These are phyloP conservation scores for Meganola albula DNA, from an alignment of 2,888 invertebrate genomes.

Conservation along the genomic window DNA sequence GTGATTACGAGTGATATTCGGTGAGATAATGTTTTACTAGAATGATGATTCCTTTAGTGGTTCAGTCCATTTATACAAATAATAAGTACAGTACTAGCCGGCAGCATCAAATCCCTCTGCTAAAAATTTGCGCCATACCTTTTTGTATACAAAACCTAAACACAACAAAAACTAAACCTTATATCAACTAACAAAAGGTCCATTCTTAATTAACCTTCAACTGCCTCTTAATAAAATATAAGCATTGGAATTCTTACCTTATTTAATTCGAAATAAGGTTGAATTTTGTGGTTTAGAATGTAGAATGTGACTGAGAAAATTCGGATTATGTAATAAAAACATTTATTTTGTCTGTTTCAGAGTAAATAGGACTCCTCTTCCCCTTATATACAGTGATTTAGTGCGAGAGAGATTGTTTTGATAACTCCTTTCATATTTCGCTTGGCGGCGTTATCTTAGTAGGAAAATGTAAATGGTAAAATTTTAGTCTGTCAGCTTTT, in stretches of 20 bases:
- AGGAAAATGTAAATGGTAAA: slow-evolving; percentile 62
- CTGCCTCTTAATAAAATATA: slow-evolving; percentile 19
- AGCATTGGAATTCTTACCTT: slow-evolving; percentile 35
- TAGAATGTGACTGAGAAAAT: slow-evolving; percentile 67
- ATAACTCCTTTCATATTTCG: slow-evolving; percentile 75
- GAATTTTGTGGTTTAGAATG: slow-evolving; percentile 23
- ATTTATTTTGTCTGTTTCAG: slow-evolving; percentile 75
- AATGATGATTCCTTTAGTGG: too few species aligned
- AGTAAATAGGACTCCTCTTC: slow-evolving; percentile 72
- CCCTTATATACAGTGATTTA: slow-evolving; percentile 75
- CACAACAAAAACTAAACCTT: slow-evolving; percentile 37
- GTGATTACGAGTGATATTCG: too few species aligned
- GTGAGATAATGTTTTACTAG: too few species aligned
- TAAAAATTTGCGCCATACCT: slow-evolving; percentile 72
- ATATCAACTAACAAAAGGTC: slow-evolving; percentile 24
- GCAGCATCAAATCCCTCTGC: slow-evolving; percentile 68
- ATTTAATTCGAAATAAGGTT: slow-evolving; percentile 26
- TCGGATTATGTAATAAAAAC: slow-evolving; percentile 76
- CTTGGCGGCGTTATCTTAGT: slow-evolving; percentile 68
- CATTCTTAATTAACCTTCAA: slow-evolving; percentile 26
- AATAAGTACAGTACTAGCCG: too few species aligned
- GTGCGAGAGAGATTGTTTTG: slow-evolving; percentile 74
- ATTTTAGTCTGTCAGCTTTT: slow-evolving; percentile 40
- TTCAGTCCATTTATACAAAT: slow-evolving; percentile 6
- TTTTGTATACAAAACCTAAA: slow-evolving; percentile 58